Conservation (phyloP, 1,140 invertebrate species). For the Listronotus bonariensis region DNA sequence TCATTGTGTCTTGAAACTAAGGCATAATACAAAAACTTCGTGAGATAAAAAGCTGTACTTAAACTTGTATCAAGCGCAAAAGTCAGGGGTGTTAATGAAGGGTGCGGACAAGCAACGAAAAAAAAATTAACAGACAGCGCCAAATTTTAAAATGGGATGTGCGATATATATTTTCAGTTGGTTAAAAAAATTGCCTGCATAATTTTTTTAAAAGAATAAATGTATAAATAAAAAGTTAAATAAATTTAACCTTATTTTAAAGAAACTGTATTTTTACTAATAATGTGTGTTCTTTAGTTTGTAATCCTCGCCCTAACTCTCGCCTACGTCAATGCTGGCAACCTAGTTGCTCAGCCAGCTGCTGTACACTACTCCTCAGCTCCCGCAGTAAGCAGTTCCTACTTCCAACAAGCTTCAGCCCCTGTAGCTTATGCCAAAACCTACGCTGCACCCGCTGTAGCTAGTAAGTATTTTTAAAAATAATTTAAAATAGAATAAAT, state of each 20-base stretch:
- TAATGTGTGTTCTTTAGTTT: slow-evolving; percentile 38
- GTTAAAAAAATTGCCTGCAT: no score
- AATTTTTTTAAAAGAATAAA: no score
- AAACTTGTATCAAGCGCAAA: no score
- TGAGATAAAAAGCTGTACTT: no score
- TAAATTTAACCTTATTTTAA: neutral
- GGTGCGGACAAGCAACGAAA: no score
- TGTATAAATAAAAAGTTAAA: neutral
- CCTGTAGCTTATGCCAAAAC: slow-evolving; percentile 35
- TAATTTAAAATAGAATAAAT: no score
- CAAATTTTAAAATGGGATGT: no score
- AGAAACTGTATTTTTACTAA: neutral
- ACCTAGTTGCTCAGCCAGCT: slow-evolving; percentile 46
- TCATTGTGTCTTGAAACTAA: no score
- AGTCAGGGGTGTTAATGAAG: no score
- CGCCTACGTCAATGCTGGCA: slow-evolving; percentile 60
- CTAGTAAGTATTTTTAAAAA: slow-evolving; percentile 7
- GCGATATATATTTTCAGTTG: no score
- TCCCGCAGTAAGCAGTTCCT: slow-evolving; percentile 37
- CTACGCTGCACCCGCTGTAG: slow-evolving; percentile 12
- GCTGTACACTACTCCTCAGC: slow-evolving; percentile 46
- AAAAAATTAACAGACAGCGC: no score
- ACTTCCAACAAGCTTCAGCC: slow-evolving; percentile 38
- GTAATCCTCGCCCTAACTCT: slow-evolving; percentile 48
- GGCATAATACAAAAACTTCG: no score